Evolutionary conservation across 2,113 vertebrate genomes (phyloP).

Genomic region (Sceloporus tristichus): DNA sequence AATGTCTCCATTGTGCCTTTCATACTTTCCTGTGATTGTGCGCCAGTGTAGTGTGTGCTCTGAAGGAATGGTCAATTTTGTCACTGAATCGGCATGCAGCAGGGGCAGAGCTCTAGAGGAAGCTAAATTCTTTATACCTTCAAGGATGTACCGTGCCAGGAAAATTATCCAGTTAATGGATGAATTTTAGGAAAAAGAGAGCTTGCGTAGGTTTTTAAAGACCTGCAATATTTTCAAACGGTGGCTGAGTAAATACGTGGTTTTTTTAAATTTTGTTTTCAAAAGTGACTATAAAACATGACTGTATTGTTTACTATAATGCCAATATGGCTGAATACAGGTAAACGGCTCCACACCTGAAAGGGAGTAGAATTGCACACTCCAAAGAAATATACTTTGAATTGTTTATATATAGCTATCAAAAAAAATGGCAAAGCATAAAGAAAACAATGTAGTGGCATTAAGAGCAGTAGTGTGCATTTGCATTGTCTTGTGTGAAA

Average conservation of each 20-base stretch:
- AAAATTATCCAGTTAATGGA: slow-evolving; percentile 17
- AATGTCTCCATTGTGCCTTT: slow-evolving; percentile 71
- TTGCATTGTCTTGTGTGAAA: slow-evolving; percentile 1
- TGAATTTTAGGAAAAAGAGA: neutral
- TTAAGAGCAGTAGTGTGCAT: slow-evolving; percentile 7
- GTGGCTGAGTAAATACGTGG: neutral
- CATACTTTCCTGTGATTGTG: neutral
- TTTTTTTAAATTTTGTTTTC: neutral
- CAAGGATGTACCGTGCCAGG: slow-evolving; percentile 38
- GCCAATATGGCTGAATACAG: slow-evolving; percentile 27
- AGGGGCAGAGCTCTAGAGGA: no score
- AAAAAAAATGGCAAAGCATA: slow-evolving; percentile 22
- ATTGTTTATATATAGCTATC: neutral
- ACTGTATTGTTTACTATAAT: slow-evolving; percentile 19
- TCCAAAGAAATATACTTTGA: slow-evolving; percentile 51
- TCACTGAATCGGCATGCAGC: neutral
- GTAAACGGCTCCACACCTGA: slow-evolving; percentile 61
- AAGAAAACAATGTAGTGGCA: slow-evolving; percentile 25
- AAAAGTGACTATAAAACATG: slow-evolving; percentile 3
- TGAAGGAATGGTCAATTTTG: slow-evolving; percentile 3
- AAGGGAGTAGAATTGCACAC: slow-evolving; percentile 69
- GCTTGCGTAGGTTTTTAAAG: neutral
- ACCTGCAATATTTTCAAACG: neutral
- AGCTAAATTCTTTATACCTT: no score
- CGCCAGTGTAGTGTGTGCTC: slow-evolving; percentile 10